phyloP scores from a whole-genome alignment of 2,888 invertebrate genomes.

The Lingula anatina region DNA sequence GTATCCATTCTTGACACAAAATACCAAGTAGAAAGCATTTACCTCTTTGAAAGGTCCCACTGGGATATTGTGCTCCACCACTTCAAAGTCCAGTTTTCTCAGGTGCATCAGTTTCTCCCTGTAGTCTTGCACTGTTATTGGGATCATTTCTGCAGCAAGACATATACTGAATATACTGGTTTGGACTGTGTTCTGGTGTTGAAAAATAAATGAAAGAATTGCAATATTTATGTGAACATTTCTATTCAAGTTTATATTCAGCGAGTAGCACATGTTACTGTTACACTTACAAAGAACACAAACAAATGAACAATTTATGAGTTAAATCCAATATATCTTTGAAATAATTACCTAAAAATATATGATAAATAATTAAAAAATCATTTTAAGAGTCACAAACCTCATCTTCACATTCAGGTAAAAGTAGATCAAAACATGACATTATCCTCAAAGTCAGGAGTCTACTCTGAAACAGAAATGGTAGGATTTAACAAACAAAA shows the following conservation, averaged over 20 bases:
- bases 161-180: slow-evolving; percentile 63
- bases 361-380: too few species aligned
- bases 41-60: slow-evolving; percentile 12
- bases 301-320: too few species aligned
- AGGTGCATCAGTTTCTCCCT: slow-evolving; percentile 71
- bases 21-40: slow-evolving; percentile 63
- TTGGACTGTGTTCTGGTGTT: slow-evolving; percentile 19
- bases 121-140: slow-evolving; percentile 72
- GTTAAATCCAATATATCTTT: too few species aligned
- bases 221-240: neutral
- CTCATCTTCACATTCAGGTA: slow-evolving; percentile 28
- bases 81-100: slow-evolving; percentile 62
- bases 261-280: too few species aligned
- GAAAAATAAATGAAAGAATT: neutral
- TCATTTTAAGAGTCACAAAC: slow-evolving; percentile 22
- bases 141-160: slow-evolving; percentile 64
- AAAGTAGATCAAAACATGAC: slow-evolving; percentile 59
- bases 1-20: slow-evolving; percentile 65
- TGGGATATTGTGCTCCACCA: slow-evolving; percentile 26
- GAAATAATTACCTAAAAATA: too few species aligned
- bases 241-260: too few species aligned
- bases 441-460: slow-evolving; percentile 70
- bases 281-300: too few species aligned
- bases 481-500: neutral
- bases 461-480: slow-evolving; percentile 56